A percentile compares a stretch with the other conserved stretches of the same genome.
Evolutionary conservation across 2,113 vertebrate species (phyloP).

Genomic region (Sula dactylatra): DNA sequence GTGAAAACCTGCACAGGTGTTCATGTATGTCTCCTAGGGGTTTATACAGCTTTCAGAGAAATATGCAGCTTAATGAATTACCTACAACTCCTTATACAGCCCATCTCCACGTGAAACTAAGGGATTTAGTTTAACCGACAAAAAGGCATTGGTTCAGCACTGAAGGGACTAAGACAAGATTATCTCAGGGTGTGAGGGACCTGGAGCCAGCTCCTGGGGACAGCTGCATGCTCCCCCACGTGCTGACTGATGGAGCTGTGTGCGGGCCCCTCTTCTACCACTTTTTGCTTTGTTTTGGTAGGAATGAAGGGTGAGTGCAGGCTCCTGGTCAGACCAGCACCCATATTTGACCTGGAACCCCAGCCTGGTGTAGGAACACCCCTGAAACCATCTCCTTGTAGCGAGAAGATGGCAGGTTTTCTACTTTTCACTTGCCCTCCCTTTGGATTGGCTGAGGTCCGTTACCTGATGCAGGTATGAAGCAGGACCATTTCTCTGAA

Average conservation of each 20-base stretch:
- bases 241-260: background rate
- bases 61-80: background rate
- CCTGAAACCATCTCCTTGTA: background rate
- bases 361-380: background rate
- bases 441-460: background rate
- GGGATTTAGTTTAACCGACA: background rate
- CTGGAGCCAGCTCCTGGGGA: background rate
- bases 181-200: background rate
- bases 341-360: background rate
- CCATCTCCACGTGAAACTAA: background rate
- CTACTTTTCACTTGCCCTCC: no score
- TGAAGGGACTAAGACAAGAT: background rate
- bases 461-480: background rate
- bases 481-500: background rate
- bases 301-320: background rate
- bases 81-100: no score
- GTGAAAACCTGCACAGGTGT: background rate
- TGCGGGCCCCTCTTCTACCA: background rate
- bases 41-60: background rate
- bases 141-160: background rate
- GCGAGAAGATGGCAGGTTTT: background rate
- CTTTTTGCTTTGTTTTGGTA: background rate
- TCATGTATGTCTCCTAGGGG: background rate
- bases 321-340: background rate
- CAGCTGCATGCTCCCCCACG: accelerated